Evolutionary conservation across 2,797 vertebrate genomes (phyloP), one percentile per base, ranked within the genome.

Genomic region (Anguilla anguilla): DNA sequence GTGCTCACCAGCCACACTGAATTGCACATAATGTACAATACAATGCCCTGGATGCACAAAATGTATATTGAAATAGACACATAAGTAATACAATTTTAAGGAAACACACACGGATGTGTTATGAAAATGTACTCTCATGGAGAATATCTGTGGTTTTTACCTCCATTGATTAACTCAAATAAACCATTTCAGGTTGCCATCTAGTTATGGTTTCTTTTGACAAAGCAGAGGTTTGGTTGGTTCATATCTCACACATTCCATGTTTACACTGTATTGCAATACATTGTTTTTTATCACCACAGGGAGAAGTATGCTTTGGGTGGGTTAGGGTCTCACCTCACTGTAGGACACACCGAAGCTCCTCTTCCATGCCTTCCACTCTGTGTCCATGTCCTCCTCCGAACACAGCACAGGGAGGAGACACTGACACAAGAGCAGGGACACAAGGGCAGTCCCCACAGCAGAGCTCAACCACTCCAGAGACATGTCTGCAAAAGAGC

Each of bases 351-450:
- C 86, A 57, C 93, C 90, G 0, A 96, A 49, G 84, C 25, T 90
- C 83, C 49, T 92, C 91, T 97, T 96, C 96, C 96, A 96, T 84
- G 93, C 85, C 7, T 92, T 88, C 96, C 96, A 96, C 25, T 95
- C 94, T 0, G 93, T 39, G 13, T 85, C 82, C 39, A 91, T 86
- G 1, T 46, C 91, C 87, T 97, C 96, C 1, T 97, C 96, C 0
- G 96, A 96, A 86, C 96, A 95, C 17, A 94, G 89, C 0, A 88
- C 88, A 84, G 87, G 93, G 0, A 1, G 86, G 86, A 88, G 88
- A 0, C 91, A 92, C 6, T 89, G 81, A n/a, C 88, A 92, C 89
- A 96, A 84, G 84, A 96, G 91, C 7, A 93, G 19, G 0, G 84
- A 87, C 25, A 94, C 82, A 87, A 95, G 88, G 2, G 88, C 86